A percentile compares a stretch with the other conserved stretches of the same genome.
phyloP scores from a whole-genome alignment of 2,797 vertebrate genomes.

The Myotis daubentonii region DNA sequence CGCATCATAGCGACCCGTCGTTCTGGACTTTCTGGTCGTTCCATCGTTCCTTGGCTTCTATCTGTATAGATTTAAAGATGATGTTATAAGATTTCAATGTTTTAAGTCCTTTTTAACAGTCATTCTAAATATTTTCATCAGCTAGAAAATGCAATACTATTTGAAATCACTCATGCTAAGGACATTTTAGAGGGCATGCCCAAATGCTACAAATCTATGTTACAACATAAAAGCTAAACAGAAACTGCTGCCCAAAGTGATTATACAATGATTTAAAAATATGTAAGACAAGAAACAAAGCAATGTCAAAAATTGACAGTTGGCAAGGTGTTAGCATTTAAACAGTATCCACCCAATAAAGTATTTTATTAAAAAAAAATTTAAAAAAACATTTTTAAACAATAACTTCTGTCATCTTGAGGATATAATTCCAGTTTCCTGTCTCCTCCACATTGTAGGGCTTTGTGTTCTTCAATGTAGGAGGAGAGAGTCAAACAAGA shows the following conservation, averaged over 20 bases:
- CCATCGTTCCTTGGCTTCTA: too few species aligned
- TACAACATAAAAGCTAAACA: background rate
- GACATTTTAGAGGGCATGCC: background rate
- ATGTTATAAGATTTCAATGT: background rate
- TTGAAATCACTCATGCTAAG: conserved; percentile 31
- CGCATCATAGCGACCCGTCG: too few species aligned
- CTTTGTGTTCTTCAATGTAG: conserved; percentile 30
- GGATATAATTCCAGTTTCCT: conserved; percentile 65
- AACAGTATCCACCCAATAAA: conserved; percentile 33
- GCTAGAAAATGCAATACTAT: background rate
- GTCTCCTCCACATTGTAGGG: conserved; percentile 38
- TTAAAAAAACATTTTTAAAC: conserved; percentile 17
- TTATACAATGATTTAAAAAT: background rate
- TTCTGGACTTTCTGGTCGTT: too few species aligned
- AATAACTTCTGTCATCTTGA: conserved; percentile 65
- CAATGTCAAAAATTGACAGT: background rate
- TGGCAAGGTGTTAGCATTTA: conserved; percentile 9
- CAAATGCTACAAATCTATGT: background rate
- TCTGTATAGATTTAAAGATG: background rate
- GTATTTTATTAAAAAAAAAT: background rate
- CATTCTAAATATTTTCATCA: background rate
- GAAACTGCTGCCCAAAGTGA: conserved; percentile 19
- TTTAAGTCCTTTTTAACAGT: conserved; percentile 20
- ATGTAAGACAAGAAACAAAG: background rate
- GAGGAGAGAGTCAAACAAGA: conserved; percentile 22